These are phyloP conservation scores for Rhyacichthys aspro DNA, from an alignment of 2,797 vertebrate species.

Conservation along the genomic window DNA sequence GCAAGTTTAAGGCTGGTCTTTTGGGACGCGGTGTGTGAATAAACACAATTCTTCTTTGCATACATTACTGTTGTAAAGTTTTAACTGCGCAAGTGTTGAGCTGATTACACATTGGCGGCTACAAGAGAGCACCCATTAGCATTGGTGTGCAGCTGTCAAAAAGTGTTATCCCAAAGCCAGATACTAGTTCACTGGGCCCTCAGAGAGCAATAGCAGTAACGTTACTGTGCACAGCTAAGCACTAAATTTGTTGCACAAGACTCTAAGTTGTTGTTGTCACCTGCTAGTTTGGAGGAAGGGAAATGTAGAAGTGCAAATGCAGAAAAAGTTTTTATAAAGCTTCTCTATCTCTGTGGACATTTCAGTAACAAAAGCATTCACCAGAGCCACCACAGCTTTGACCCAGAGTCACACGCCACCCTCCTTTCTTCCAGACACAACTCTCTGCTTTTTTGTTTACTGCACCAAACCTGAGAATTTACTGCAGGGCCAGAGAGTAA, in stretches of 20 bases:
- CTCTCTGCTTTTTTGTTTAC: conserved; percentile 54
- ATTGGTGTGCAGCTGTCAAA: conserved; percentile 74
- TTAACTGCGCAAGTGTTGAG: conserved; percentile 69
- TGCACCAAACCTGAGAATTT: conserved; percentile 57
- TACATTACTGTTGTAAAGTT: conserved; percentile 78
- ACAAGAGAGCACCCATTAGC: conserved; percentile 72
- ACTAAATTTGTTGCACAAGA: conserved; percentile 67
- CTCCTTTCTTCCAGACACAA: conserved; percentile 17
- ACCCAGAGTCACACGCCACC: conserved; percentile 65
- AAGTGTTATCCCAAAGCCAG: conserved; percentile 68
- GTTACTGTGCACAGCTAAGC: conserved; percentile 72
- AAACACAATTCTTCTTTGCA: conserved; percentile 80
- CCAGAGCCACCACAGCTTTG: conserved; percentile 70
- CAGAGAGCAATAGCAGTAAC: conserved; percentile 58
- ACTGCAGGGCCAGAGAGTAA: conserved; percentile 66
- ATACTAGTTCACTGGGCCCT: conserved; percentile 54
- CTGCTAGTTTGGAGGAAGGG: conserved; percentile 55
- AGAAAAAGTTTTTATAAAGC: conserved; percentile 42
- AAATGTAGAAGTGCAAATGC: conserved; percentile 51
- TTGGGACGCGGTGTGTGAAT: conserved; percentile 76
- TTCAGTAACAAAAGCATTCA: conserved; percentile 74
- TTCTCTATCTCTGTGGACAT: conserved; percentile 62
- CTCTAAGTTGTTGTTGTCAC: conserved; percentile 72
- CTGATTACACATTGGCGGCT: conserved; percentile 74
- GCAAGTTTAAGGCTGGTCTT: conserved; percentile 79